phyloP scores from a whole-genome alignment of 2,113 vertebrate genomes.

The Salvelinus fontinalis region DNA sequence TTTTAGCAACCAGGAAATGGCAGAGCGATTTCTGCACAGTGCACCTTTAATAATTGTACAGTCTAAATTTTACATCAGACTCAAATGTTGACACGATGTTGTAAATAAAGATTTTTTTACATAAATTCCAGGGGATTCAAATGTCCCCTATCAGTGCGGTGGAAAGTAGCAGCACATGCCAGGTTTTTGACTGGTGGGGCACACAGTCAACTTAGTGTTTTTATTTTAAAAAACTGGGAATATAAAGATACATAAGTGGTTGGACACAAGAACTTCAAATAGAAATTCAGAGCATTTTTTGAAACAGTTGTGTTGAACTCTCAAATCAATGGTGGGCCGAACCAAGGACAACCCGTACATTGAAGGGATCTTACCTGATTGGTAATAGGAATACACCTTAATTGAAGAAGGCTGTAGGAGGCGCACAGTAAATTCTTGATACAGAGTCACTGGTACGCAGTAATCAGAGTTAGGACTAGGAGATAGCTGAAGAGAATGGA shows the following conservation, averaged over 20 bases:
- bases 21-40: no score
- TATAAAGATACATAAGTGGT: not conserved
- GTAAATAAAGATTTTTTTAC: not conserved
- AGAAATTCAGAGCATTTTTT: not conserved
- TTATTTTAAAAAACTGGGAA: not conserved
- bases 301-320: no score
- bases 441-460: conserved; percentile 13
- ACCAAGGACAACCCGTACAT: not conserved
- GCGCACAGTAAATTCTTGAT: conserved; percentile 58
- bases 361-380: conserved; percentile 12
- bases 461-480: not conserved
- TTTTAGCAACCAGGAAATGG: no score
- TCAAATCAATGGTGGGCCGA: no score
- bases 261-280: not conserved
- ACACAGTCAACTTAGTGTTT: not conserved
- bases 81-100: not conserved
- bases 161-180: no score
- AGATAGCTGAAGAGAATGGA: not conserved
- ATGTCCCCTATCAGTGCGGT: not conserved
- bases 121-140: not conserved
- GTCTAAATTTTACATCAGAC: no score
- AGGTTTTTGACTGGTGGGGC: not conserved
- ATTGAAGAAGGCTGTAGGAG: conserved; percentile 24
- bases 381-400: conserved; percentile 31
- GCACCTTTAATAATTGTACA: no score